These are phyloP conservation scores for Vimba vimba DNA, from an alignment of 2,113 vertebrate species.

Conservation along the genomic window DNA sequence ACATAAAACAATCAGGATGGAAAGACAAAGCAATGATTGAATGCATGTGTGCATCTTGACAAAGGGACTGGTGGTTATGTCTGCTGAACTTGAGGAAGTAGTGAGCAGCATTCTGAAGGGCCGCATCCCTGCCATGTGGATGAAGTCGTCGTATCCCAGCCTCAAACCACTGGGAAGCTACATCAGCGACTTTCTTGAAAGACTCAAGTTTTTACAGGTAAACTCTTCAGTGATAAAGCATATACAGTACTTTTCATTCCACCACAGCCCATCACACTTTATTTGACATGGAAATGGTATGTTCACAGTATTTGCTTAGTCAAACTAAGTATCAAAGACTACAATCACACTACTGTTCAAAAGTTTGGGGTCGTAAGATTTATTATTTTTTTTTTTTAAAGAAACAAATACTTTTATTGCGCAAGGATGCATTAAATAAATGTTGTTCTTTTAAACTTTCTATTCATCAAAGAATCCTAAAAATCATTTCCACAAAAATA, in stretches of 20 bases:
- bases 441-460: too few relatives aligned
- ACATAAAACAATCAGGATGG: not conserved
- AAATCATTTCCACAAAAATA: too few relatives aligned
- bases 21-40: not conserved
- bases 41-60: not conserved
- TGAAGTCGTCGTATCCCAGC: slow-evolving; percentile 88
- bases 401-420: too few relatives aligned
- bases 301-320: not conserved
- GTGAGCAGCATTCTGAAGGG: slow-evolving; percentile 86
- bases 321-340: not conserved
- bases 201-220: slow-evolving; percentile 86
- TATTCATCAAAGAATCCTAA: too few relatives aligned
- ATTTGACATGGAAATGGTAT: too few relatives aligned
- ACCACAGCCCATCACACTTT: not conserved
- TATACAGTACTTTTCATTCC: not conserved
- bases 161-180: slow-evolving; percentile 89
- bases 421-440: too few relatives aligned
- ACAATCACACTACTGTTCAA: not conserved
- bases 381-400: too few relatives aligned
- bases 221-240: not conserved
- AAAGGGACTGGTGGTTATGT: slow-evolving; percentile 86
- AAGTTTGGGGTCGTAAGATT: too few relatives aligned
- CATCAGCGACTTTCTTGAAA: slow-evolving; percentile 83
- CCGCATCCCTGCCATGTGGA: slow-evolving; percentile 85
- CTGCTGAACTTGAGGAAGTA: slow-evolving; percentile 86